These are phyloP conservation scores for Mantis religiosa DNA, from an alignment of 2,888 invertebrate species.

Conservation along the genomic window DNA sequence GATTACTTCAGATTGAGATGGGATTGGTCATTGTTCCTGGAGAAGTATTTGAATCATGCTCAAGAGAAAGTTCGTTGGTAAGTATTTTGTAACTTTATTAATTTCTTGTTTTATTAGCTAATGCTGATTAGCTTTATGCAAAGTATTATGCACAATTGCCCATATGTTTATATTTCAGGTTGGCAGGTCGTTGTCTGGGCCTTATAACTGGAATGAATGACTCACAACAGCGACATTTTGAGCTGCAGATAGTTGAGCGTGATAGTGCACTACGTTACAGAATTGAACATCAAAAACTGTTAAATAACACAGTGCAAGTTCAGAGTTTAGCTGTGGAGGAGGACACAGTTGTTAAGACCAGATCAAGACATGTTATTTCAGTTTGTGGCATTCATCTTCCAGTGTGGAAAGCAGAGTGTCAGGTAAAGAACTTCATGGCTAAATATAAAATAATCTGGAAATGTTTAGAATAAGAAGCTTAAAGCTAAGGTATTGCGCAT, in stretches of 20 bases:
- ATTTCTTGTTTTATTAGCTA: background rate
- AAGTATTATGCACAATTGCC: slow-evolving; percentile 7
- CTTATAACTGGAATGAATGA: slow-evolving; percentile 64
- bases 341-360: background rate
- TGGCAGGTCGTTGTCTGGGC: slow-evolving; percentile 60
- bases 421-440: background rate
- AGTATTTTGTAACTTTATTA: background rate
- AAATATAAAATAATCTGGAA: too few species aligned
- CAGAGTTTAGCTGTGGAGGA: background rate
- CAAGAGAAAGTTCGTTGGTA: slow-evolving; percentile 20
- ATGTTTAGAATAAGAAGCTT: too few species aligned
- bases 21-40: slow-evolving; percentile 18
- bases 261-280: background rate
- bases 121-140: too few species aligned
- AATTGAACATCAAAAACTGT: background rate
- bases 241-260: background rate
- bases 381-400: background rate
- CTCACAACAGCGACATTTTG: slow-evolving; percentile 36
- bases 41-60: slow-evolving; percentile 4
- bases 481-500: too few species aligned
- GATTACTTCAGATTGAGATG: slow-evolving; percentile 4
- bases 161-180: slow-evolving; percentile 48
- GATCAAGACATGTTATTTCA: background rate
- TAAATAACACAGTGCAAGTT: background rate
- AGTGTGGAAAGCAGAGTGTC: background rate